phyloP scores from a whole-genome alignment of 2,113 vertebrate species.

The Ictalurus furcatus region DNA sequence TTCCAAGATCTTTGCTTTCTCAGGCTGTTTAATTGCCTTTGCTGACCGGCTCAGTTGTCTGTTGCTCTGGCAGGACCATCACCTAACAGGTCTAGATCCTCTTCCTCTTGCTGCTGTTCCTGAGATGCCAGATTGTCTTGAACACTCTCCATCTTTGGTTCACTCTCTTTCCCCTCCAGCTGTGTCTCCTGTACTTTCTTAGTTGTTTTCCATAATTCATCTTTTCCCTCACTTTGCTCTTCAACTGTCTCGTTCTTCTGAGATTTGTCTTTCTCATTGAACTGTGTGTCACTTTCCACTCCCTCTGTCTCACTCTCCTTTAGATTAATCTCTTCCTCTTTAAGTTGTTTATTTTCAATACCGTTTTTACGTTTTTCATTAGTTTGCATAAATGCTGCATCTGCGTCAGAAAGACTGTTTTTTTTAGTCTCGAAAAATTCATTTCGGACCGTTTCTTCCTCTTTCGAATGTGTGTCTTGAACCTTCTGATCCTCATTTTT shows the following conservation, averaged over 20 bases:
- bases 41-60: not conserved
- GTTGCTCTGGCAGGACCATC: not conserved
- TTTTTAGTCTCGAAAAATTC: not conserved
- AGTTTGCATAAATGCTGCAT: not conserved
- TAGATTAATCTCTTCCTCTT: not conserved
- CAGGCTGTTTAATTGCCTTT: not conserved
- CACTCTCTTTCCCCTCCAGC: not conserved
- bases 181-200: not conserved
- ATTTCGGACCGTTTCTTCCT: not conserved
- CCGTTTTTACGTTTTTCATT: not conserved
- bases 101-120: not conserved
- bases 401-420: not conserved
- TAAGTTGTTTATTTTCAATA: not conserved
- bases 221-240: not conserved
- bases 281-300: not conserved
- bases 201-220: not conserved
- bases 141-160: not conserved
- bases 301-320: not conserved
- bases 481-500: not conserved
- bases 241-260: not conserved
- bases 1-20: not conserved
- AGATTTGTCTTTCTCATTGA: not conserved
- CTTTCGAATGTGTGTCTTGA: not conserved
- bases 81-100: accelerated
- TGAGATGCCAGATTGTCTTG: not conserved